phyloP scores from a whole-genome alignment of 2,113 vertebrate species.

The Chloroceryle aenea region DNA sequence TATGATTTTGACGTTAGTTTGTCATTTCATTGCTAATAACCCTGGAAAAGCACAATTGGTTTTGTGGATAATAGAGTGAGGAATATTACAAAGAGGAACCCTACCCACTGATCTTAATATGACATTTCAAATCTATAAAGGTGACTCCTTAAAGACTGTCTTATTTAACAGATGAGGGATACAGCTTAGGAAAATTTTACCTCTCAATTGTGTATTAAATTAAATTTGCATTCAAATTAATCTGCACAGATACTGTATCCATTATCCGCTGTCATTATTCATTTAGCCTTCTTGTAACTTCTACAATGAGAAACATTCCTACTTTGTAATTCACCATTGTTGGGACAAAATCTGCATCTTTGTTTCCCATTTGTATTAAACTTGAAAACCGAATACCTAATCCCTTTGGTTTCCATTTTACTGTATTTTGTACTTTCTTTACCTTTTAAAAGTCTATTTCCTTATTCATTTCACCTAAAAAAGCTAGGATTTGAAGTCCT shows the following conservation, averaged over 20 bases:
- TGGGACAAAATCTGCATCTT: neutral
- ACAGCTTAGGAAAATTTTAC: neutral
- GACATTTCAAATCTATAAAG: neutral
- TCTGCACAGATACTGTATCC: neutral
- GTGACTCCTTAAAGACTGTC: neutral
- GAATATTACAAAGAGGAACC: neutral
- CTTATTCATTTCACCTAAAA: neutral
- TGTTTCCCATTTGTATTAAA: neutral
- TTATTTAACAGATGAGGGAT: neutral
- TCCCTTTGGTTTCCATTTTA: neutral
- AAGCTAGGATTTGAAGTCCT: neutral
- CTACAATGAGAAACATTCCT: neutral
- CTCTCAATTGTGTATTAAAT: neutral
- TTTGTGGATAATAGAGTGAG: neutral
- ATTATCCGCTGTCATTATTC: neutral
- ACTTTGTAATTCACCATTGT: neutral
- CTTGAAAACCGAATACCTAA: neutral
- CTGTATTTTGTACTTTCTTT: neutral
- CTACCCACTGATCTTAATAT: neutral
- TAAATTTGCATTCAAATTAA: slow-evolving; percentile 25
- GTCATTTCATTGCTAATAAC: neutral
- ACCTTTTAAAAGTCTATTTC: neutral
- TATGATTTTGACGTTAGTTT: neutral
- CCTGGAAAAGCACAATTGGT: neutral
- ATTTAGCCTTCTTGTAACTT: neutral